These are phyloP conservation scores for Drosophila setifemur DNA, from an alignment of 1,140 invertebrate genomes.

Conservation along the genomic window DNA sequence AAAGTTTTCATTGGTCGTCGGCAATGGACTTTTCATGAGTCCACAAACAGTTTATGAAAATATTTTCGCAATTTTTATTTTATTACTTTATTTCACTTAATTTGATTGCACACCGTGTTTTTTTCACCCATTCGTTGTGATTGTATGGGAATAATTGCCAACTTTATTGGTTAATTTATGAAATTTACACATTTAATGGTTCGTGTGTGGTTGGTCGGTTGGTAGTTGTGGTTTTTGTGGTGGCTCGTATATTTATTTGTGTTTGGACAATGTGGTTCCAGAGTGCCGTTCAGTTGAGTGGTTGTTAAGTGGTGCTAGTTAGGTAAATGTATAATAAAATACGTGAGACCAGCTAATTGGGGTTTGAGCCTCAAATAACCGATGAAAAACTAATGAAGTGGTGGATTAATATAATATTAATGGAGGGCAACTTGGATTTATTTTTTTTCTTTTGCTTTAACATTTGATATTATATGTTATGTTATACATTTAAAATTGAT, in stretches of 20 bases:
- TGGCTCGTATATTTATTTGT: constrained; percentile 26
- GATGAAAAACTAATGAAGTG: neutral
- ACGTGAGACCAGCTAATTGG: constrained; percentile 6
- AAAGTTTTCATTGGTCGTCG: constrained; percentile 36
- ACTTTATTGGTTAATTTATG: constrained; percentile 78
- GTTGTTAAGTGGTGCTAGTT: constrained; percentile 27
- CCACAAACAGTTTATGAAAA: constrained; percentile 62
- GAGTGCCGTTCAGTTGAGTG: constrained; percentile 27
- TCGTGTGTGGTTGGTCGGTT: constrained; percentile 4
- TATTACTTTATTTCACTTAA: constrained; percentile 43
- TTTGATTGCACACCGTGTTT: constrained; percentile 10
- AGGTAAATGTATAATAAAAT: constrained; percentile 5
- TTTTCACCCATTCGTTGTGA: constrained; percentile 13
- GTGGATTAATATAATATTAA: neutral
- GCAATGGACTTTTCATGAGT: constrained; percentile 45
- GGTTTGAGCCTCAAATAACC: neutral
- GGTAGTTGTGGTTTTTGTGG: constrained; percentile 43
- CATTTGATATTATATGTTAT: no score
- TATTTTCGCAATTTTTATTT: constrained; percentile 45
- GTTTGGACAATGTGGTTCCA: constrained; percentile 29
- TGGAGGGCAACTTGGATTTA: neutral
- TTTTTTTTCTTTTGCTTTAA: no score
- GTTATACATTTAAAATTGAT: no score
- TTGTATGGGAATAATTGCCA: constrained; percentile 64
- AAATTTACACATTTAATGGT: constrained; percentile 67